phyloP scores from a whole-genome alignment of 2,797 vertebrate species.

The Numenius phaeopus region DNA sequence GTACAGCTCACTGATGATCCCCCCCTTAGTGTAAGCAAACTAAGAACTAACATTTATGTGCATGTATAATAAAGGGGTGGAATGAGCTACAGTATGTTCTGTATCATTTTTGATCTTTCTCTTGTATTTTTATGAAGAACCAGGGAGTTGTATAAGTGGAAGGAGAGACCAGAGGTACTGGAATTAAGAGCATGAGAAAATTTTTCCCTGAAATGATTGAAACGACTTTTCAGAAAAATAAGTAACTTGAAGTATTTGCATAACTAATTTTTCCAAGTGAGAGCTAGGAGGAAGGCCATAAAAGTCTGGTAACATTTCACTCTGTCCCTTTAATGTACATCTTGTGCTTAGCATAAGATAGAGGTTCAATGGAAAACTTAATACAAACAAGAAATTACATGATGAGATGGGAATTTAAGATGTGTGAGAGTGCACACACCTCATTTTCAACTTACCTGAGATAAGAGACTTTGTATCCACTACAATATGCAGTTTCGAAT shows the following conservation, averaged over 20 bases:
- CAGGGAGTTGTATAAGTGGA: neutral
- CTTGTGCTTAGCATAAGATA: neutral
- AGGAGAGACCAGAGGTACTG: neutral
- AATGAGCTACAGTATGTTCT: neutral
- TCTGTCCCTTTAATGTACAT: neutral
- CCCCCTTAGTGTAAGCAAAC: neutral
- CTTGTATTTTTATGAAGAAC: neutral
- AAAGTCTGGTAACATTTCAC: neutral
- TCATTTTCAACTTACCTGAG: neutral
- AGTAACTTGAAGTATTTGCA: accelerated
- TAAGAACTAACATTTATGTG: neutral
- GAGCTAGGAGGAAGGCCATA: neutral
- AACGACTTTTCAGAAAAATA: neutral
- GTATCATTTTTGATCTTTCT: neutral
- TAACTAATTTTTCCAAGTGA: neutral
- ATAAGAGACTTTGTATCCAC: neutral
- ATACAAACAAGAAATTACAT: neutral
- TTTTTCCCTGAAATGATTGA: neutral
- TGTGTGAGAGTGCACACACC: neutral
- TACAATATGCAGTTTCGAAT: neutral
- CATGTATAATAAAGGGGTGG: neutral
- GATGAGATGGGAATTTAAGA: neutral
- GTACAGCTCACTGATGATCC: neutral
- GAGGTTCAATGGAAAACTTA: neutral
- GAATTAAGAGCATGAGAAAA: neutral